Base-by-base conservation (phyloP, 2,888 invertebrate species). In the Cenopis cana region DNA sequence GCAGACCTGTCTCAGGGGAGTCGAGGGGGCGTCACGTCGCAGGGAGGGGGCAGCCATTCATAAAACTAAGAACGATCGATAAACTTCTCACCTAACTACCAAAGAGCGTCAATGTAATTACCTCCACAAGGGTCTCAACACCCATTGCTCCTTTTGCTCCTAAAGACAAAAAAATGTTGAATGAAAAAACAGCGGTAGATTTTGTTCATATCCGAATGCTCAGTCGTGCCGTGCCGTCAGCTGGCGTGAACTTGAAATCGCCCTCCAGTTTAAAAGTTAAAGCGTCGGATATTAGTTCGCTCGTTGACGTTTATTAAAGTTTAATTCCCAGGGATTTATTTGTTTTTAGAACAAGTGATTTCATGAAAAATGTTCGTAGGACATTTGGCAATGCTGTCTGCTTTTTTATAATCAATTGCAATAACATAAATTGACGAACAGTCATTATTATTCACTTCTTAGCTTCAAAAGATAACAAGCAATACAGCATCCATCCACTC, bases 21-120 rank as follows among this genome's bases (percentile, higher is more conserved):
- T n/a, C 49, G 74, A 77, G 57, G 74, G 72, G 72, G 68, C 54
- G 73, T 69, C 73, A 64, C 77, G 76, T 72, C 73, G 24, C 38
- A 72, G 76, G 73, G 75, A 77, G 77, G 77, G 78, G 76, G 77
- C 82, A 80, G 83, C 90, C 92, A 92, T 92, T 92, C 91, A 91
- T 90, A 90, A 91, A 90, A 90, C 87, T 87, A 82, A 85, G 82
- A 76, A 74, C 84, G 91, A 91, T 92, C 92, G 89, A 92, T 92
- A 91, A 84, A 81, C 82, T 82, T 81, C 82, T 81, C 82, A 80
- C 82, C 54, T 59, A 46, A 36, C 78, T 81, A 82, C 77, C 78
- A 72, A 60, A 76, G 79, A 76, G 75, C 77, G 76, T 76, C 77
- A 75, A 72, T 73, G 72, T 74, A 77, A 79, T 79, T 76, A 82